Evolutionary conservation across 2,888 invertebrate species (phyloP).

Genomic region (Xestia ashworthii): DNA sequence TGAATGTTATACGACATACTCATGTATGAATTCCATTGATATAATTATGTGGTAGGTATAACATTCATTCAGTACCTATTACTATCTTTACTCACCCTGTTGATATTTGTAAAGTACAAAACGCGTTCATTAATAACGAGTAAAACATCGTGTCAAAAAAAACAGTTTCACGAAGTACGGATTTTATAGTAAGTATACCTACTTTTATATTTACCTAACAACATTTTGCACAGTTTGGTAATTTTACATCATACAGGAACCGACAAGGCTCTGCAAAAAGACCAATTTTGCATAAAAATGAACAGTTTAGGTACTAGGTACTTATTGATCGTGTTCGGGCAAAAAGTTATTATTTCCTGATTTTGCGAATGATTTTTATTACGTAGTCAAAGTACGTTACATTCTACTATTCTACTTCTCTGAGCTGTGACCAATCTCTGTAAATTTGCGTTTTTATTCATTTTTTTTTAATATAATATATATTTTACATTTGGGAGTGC

Average conservation of each 20-base stretch:
- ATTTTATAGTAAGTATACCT: too few relatives aligned
- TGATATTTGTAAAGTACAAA: background rate
- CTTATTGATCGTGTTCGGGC: conserved; percentile 10
- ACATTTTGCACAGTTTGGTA: too few relatives aligned
- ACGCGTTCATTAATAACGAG: background rate
- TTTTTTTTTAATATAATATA: conserved; percentile 7
- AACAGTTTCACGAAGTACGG: background rate
- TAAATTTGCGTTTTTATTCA: conserved; percentile 52
- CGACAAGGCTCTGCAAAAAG: background rate
- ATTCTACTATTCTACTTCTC: conserved; percentile 29
- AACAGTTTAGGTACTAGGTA: background rate
- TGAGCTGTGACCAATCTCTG: conserved; percentile 60
- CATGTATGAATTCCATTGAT: background rate
- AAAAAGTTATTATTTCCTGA: conserved; percentile 60
- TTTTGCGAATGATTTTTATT: conserved; percentile 22
- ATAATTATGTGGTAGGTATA: too few relatives aligned
- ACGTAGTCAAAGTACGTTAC: conserved; percentile 40
- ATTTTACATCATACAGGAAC: too few relatives aligned
- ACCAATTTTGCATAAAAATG: background rate
- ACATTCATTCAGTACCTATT: background rate
- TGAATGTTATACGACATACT: too few relatives aligned
- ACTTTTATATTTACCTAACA: too few relatives aligned
- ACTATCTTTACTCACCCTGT: background rate
- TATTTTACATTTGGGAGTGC: background rate
- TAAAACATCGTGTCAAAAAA: conserved; percentile 1